phyloP scores from a whole-genome alignment of 2,113 vertebrate genomes.

The Menidia beryllina region DNA sequence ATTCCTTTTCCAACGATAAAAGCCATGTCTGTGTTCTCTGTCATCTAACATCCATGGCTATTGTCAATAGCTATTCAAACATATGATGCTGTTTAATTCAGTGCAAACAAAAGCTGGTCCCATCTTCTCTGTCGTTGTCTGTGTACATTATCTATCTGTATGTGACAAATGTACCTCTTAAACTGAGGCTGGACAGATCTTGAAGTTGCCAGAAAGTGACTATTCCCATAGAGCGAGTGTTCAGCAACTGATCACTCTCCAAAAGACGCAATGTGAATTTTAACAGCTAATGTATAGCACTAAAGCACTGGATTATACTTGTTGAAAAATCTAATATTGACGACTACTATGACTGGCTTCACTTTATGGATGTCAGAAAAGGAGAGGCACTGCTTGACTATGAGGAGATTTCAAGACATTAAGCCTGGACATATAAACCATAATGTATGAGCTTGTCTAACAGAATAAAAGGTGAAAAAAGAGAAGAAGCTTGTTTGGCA shows the following conservation, averaged over 20 bases:
- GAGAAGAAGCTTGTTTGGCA: constrained; percentile 1
- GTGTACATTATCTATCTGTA: constrained; percentile 71
- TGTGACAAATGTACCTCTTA: background rate
- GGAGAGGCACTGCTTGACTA: background rate
- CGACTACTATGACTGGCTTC: background rate
- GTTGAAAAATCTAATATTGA: background rate
- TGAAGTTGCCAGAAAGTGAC: background rate
- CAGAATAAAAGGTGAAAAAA: background rate
- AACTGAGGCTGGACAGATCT: background rate
- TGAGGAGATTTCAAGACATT: background rate
- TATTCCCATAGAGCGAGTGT: background rate
- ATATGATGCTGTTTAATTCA: constrained; percentile 80
- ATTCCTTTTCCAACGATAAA: constrained; percentile 52
- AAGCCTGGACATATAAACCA: no score
- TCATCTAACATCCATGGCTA: constrained; percentile 43
- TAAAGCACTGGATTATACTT: background rate
- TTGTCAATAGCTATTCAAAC: constrained; percentile 57
- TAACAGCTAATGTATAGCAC: background rate
- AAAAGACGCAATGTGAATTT: background rate
- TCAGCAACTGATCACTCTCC: background rate
- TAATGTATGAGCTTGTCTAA: background rate
- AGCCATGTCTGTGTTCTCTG: constrained; percentile 33
- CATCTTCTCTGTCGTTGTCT: constrained; percentile 68
- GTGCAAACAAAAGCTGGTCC: constrained; percentile 83
- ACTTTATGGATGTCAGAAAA: background rate